Conservation (phyloP, 2,113 vertebrate species). For the Arizona elegans region DNA sequence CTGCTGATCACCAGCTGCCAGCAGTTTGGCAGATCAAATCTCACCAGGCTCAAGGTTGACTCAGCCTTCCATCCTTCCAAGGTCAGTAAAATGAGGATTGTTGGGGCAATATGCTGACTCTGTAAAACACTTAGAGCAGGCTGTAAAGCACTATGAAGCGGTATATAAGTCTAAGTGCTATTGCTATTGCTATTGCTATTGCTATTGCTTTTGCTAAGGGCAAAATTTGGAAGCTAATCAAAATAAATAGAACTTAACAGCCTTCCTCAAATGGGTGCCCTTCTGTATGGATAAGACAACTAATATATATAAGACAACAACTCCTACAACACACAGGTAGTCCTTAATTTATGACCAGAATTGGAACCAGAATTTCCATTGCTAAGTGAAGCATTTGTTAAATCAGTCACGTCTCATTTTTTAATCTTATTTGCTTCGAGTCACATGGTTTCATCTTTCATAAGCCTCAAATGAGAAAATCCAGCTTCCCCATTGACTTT, state of each 20-base stretch:
- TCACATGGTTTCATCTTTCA: neutral
- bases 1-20: too few species aligned
- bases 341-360: neutral
- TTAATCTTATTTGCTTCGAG: neutral
- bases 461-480: neutral
- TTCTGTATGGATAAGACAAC: neutral
- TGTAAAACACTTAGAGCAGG: too few species aligned
- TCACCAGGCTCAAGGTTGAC: too few species aligned
- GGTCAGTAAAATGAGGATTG: too few species aligned
- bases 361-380: neutral
- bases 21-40: too few species aligned
- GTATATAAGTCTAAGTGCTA: too few species aligned
- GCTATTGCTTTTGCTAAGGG: too few species aligned
- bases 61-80: too few species aligned
- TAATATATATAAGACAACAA: neutral
- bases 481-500: neutral
- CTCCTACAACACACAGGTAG: neutral
- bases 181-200: too few species aligned
- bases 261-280: neutral
- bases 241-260: neutral
- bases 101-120: too few species aligned
- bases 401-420: neutral
- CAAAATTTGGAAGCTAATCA: neutral
- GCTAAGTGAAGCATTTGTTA: neutral
- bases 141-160: too few species aligned